Conservation (phyloP, 2,797 vertebrate species). For the Nannoperca obscura region DNA sequence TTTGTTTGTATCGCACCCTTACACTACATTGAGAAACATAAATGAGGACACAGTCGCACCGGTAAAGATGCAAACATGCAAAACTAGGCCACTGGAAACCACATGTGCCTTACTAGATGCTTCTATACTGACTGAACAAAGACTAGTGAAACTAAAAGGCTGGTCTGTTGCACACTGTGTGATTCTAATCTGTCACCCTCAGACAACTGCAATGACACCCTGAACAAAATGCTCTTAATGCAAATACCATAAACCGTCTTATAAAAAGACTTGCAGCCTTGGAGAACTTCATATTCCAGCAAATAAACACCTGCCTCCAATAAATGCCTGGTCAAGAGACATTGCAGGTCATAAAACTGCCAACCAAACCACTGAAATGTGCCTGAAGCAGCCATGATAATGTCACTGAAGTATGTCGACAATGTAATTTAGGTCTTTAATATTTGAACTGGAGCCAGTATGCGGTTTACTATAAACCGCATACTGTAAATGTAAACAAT, state of each 20-base stretch:
- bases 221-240: not conserved
- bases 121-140: not conserved
- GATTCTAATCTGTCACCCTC: conserved; percentile 18
- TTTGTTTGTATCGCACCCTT: not conserved
- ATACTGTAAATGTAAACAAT: conserved; percentile 17
- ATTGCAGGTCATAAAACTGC: conserved; percentile 48
- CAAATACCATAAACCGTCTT: conserved; percentile 24
- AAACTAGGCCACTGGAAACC: conserved; percentile 43
- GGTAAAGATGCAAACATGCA: not conserved
- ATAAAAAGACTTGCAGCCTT: conserved; percentile 34
- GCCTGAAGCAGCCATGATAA: conserved; percentile 25
- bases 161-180: not conserved
- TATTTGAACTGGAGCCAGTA: conserved; percentile 33
- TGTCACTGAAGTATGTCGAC: conserved; percentile 28
- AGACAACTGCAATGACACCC: not conserved
- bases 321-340: conserved; percentile 32
- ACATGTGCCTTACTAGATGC: not conserved
- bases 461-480: conserved; percentile 8
- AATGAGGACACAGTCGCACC: conserved; percentile 11
- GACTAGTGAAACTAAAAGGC: conserved; percentile 13
- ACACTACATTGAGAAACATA: conserved; percentile 6
- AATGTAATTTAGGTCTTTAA: conserved; percentile 21
- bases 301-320: conserved; percentile 50
- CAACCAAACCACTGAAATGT: conserved; percentile 46
- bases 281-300: conserved; percentile 33